A percentile compares a stretch with the other conserved stretches of the same genome.
phyloP scores from a whole-genome alignment of 2,888 invertebrate genomes.

The Lasioglossum oenotherae region DNA sequence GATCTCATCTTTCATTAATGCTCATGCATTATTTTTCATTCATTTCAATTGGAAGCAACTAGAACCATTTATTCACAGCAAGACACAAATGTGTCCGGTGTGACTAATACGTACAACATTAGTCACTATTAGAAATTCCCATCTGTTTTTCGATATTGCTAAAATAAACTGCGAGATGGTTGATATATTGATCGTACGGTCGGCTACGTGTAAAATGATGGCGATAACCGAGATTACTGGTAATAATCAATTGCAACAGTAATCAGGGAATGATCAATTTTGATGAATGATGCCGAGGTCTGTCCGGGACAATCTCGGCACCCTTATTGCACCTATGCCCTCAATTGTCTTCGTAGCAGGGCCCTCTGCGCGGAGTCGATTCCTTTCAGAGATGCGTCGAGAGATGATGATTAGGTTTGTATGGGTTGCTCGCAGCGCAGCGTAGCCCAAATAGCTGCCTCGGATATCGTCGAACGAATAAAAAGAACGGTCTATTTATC shows the following conservation, averaged over 20 bases:
- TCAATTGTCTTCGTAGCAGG: background rate
- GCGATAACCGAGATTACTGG: background rate
- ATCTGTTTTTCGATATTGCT: background rate
- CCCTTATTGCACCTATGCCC: background rate
- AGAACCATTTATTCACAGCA: background rate
- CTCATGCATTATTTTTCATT: background rate
- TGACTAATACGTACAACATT: background rate
- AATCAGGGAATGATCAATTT: background rate
- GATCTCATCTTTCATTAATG: background rate
- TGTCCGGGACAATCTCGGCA: background rate
- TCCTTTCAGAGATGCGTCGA: slow-evolving; percentile 7
- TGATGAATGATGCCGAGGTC: background rate
- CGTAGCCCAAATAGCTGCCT: slow-evolving; percentile 52
- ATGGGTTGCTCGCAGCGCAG: background rate
- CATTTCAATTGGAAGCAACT: background rate
- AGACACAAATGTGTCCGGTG: background rate
- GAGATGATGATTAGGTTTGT: slow-evolving; percentile 3
- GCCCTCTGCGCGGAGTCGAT: background rate
- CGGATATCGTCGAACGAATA: slow-evolving; percentile 60
- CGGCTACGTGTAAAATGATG: background rate
- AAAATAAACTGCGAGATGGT: background rate
- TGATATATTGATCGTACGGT: background rate
- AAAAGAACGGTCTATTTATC: slow-evolving; percentile 68
- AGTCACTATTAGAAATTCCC: background rate
- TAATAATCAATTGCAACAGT: background rate